Conservation (phyloP, 2,888 invertebrate genomes). For the Cheilosia impressa region DNA sequence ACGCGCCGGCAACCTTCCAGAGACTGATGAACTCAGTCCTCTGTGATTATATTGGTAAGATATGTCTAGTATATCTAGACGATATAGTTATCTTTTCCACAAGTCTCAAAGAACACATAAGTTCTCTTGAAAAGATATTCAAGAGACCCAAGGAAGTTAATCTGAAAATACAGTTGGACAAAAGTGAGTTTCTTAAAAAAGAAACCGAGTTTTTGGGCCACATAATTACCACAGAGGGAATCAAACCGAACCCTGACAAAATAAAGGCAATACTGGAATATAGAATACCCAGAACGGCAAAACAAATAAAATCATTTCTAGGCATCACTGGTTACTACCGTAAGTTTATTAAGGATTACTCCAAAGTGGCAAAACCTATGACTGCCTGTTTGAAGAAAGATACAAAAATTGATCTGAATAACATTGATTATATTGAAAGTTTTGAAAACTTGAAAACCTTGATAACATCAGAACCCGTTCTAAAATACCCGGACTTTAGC, state of each 20-base stretch:
- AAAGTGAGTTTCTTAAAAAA: constrained; percentile 11
- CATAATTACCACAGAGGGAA: constrained; percentile 76
- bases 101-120: constrained; percentile 42
- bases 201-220: constrained; percentile 75
- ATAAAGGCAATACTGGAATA: background rate
- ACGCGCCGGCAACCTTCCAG: constrained; percentile 75
- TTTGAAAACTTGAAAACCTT: background rate
- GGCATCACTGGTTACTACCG: constrained; percentile 2
- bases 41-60: background rate
- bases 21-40: constrained; percentile 18
- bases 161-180: constrained; percentile 61
- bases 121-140: constrained; percentile 14
- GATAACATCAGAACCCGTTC: background rate
- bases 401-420: background rate
- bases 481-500: constrained; percentile 2
- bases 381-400: background rate
- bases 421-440: background rate
- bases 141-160: constrained; percentile 50
- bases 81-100: constrained; percentile 28
- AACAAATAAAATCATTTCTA: background rate
- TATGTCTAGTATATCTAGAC: constrained; percentile 1
- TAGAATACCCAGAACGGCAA: background rate
- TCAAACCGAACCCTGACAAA: constrained; percentile 7
- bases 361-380: background rate
- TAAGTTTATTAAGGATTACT: background rate